A percentile compares a stretch with the other conserved stretches of the same genome.
Evolutionary conservation across 2,888 invertebrate genomes (phyloP).

Genomic region (Drosophila mayaguana): DNA sequence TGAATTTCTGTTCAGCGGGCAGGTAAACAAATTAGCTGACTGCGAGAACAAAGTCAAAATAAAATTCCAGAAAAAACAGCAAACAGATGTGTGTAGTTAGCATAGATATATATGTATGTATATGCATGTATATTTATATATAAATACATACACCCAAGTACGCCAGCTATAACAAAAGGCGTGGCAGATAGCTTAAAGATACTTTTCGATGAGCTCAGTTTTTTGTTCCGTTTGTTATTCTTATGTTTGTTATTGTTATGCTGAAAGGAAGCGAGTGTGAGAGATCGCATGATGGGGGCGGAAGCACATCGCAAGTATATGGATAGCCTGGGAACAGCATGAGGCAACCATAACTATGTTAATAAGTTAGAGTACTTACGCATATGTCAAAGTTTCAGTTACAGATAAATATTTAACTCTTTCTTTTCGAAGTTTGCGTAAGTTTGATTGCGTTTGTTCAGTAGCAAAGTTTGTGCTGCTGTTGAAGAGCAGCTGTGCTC

Average conservation of each 20-base stretch:
- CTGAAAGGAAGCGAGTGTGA: slow-evolving; percentile 5
- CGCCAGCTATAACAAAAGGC: slow-evolving; percentile 29
- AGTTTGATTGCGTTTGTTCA: slow-evolving; percentile 37
- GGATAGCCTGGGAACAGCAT: slow-evolving; percentile 37
- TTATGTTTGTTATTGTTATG: slow-evolving; percentile 40
- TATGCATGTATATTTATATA: slow-evolving; percentile 9
- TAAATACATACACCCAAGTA: slow-evolving; percentile 14
- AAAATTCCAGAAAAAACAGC: slow-evolving; percentile 49
- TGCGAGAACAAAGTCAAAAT: slow-evolving; percentile 33
- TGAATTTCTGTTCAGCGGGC: slow-evolving; percentile 16
- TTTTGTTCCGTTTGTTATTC: slow-evolving; percentile 29
- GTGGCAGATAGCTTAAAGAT: slow-evolving; percentile 42
- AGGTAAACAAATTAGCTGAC: slow-evolving; percentile 68
- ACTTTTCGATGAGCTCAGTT: slow-evolving; percentile 73
- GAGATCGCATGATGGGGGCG: slow-evolving; percentile 20
- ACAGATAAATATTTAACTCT: slow-evolving; percentile 39
- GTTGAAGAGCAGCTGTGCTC: slow-evolving; percentile 6
- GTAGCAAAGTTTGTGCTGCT: slow-evolving; percentile 19
- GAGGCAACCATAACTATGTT: slow-evolving; percentile 52
- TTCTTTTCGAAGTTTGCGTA: slow-evolving; percentile 34
- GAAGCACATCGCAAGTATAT: slow-evolving; percentile 53
- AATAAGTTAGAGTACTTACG: slow-evolving; percentile 42
- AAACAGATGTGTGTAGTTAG: slow-evolving; percentile 62
- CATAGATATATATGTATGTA: slow-evolving; percentile 8
- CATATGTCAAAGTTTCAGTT: slow-evolving; percentile 52